Evolutionary conservation across 2,113 vertebrate genomes (phyloP), one percentile per base, ranked within the genome.

Genomic region (Anarhynchus alexandrinus): DNA sequence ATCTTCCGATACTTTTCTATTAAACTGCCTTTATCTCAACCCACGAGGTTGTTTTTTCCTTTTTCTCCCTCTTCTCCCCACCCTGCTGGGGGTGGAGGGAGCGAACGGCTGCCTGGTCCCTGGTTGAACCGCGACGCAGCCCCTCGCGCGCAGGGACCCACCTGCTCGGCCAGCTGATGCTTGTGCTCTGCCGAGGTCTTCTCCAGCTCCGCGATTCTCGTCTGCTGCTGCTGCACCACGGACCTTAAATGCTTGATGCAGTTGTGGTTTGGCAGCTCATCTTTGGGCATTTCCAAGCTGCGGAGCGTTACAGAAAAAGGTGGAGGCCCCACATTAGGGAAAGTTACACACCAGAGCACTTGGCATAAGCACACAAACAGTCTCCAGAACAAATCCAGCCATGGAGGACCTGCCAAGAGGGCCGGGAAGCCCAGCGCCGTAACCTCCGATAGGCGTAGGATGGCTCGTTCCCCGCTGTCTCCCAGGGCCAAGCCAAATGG

Each of bases 231-330:
- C 91, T 99, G 99, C 38, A 99, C 99, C 91, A 99, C 98, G 0
- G 98, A 98, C 9, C 99, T 98, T 54, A 99, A 95, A 89, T 99
- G 99, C 97, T 99, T 99, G 97, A 99, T 99, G 96, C 99, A 99
- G 95, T 99, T 99, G 96, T 99, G 99, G 97, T 98, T 99, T 57
- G 99, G 98, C 95, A 99, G 94, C 97, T 99, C 99, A 10, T 99
- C 99, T 97, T 99, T 99, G 98, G 99, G 99, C 99, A 99, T 99
- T 96, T 99, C 99, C 94, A 99, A 97, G 76, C 99, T 99, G 97
- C 10, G 26, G 43, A 43, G 40, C 2, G 0, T 6, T 5, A 32
- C 10, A 12, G 36, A 65, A 6, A 19, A 26, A 45, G 25, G 27
- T 4, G 34, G n/a, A 64, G 40, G 22, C 6, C 15, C 32, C 29